Evolutionary conservation across 2,113 vertebrate species (phyloP).

Genomic region (Rhinichthys klamathensis): DNA sequence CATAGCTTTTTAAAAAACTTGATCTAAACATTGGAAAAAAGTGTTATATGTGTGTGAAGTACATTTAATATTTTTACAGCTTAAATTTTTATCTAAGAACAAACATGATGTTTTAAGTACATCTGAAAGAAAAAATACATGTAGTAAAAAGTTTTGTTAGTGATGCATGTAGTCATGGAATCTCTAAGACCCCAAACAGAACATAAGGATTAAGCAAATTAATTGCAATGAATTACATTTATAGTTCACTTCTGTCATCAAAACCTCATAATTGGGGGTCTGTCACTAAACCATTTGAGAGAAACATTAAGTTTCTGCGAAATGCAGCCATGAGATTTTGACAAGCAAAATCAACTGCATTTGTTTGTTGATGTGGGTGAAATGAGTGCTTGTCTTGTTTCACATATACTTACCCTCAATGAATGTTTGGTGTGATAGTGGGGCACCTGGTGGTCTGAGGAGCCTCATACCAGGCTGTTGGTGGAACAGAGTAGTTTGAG

Average conservation of each 20-base stretch:
- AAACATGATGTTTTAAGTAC: too few relatives aligned
- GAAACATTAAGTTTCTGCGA: neutral
- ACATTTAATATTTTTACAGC: neutral
- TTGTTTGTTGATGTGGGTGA: slow-evolving; percentile 3
- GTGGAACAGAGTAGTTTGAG: slow-evolving; percentile 60
- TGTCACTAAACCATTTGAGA: neutral
- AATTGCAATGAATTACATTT: neutral
- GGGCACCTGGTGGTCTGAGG: slow-evolving; percentile 63
- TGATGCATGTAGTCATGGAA: too few relatives aligned
- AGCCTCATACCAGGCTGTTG: slow-evolving; percentile 71
- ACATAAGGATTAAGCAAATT: neutral
- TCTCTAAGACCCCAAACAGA: too few relatives aligned
- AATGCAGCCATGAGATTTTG: slow-evolving; percentile 28
- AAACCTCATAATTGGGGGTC: neutral
- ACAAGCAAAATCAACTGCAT: slow-evolving; percentile 2
- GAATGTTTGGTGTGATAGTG: slow-evolving; percentile 3
- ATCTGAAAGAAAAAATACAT: neutral
- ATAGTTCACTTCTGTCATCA: neutral
- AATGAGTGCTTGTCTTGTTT: neutral
- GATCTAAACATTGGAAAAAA: too few relatives aligned
- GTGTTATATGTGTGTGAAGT: neutral
- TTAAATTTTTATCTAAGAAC: neutral
- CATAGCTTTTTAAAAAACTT: too few relatives aligned
- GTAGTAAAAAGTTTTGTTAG: too few relatives aligned
- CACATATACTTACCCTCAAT: neutral